Evolutionary conservation across 2,888 invertebrate species (phyloP).

Genomic region (Macrosiphum euphorbiae): DNA sequence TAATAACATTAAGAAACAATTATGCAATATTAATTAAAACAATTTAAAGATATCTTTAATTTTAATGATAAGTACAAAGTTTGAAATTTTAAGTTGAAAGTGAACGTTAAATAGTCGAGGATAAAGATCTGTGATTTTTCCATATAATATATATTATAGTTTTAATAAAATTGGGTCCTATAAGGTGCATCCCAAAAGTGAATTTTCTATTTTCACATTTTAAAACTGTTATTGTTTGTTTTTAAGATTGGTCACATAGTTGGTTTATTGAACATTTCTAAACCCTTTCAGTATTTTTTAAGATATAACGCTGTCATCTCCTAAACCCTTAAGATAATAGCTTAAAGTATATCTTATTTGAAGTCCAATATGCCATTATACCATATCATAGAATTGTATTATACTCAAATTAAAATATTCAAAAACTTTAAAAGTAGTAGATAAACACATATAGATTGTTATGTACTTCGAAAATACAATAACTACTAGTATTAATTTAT

Average conservation of each 20-base stretch:
- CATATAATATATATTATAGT: background rate
- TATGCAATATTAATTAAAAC: background rate
- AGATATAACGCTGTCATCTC: background rate
- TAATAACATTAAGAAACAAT: background rate
- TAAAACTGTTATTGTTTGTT: background rate
- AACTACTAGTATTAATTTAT: background rate
- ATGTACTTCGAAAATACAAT: background rate
- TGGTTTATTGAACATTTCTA: background rate
- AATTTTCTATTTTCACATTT: background rate
- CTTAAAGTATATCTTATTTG: background rate
- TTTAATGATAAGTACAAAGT: background rate
- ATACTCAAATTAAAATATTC: background rate
- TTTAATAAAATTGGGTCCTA: background rate
- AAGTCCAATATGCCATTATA: background rate
- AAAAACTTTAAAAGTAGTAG: background rate
- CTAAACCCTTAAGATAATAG: background rate
- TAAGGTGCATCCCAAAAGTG: background rate
- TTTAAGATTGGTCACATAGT: background rate
- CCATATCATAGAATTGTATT: background rate
- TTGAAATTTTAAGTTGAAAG: background rate
- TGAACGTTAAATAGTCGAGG: background rate
- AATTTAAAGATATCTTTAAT: background rate
- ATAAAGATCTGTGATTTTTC: background rate
- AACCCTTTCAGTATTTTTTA: background rate
- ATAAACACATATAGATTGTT: background rate